Base-by-base conservation (phyloP, 2,797 vertebrate genomes). In the Hirundo rustica region DNA sequence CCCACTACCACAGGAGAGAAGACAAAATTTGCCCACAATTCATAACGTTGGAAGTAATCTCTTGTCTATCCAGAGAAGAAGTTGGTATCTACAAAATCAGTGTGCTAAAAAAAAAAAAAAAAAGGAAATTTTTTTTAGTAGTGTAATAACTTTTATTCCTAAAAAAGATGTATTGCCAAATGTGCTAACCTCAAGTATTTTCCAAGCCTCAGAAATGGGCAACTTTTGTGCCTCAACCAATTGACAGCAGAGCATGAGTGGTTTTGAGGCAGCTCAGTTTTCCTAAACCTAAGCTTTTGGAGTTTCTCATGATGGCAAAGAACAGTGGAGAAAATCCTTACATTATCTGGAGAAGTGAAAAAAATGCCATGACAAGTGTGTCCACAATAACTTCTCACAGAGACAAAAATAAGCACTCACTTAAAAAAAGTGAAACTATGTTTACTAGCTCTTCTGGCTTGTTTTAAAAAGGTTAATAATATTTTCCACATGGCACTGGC, bases 381-480 rank as follows among this genome's bases (percentile, higher is more conserved):
- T 64, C 65, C 11, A 14, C 5, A 2, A 36, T 44, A 92, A 68
- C 16, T 91, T 84, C 72, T 77, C 57, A 54, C 29, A 79, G 25
- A 20, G 17, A 65, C 23, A 42, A 62, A 78, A 81, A 48, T 26
- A 84, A 78, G 3, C 16, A 29, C 13, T 58, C 30, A 48, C 11
- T 62, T 61, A 87, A 61, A 22, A 78, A 16, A 91, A 79, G 23
- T 32, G 68, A 89, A 95, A 58, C 20, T 34, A 30, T 74, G 18
- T 64, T 71, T 88, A 64, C n/a, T 45, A 83, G 25, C 5, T 75
- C 42, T 74, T 86, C 18, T 85, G 18, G 2, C 11, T 93, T 83
- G 36, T 85, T 92, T 89, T 78, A 42, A 54, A 72, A 75, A 85
- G 61, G 45, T 86, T 89, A 94, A 75, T 78, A 89, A 54, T 36